Evolutionary conservation across 2,888 invertebrate genomes (phyloP).

Genomic region (Euclidia mi): DNA sequence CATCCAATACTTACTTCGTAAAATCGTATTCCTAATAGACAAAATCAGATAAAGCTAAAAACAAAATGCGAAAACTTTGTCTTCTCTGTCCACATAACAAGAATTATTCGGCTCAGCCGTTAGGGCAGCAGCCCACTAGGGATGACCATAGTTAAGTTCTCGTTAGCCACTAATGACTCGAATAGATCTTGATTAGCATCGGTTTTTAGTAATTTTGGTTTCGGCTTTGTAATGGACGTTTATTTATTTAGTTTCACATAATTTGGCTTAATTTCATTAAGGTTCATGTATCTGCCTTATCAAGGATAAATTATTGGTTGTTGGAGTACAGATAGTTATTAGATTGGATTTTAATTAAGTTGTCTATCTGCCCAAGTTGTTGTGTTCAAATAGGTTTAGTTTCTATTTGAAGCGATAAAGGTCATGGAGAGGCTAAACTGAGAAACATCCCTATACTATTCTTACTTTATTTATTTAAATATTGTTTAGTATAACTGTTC

Average conservation of each 20-base stretch:
- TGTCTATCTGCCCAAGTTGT: no score
- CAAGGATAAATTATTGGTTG: neutral
- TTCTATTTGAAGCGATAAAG: no score
- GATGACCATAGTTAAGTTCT: constrained; percentile 60
- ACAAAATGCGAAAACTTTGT: neutral
- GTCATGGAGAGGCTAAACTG: no score
- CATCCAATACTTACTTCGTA: no score
- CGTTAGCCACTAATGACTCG: constrained; percentile 59
- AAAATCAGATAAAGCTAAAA: neutral
- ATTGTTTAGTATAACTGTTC: no score
- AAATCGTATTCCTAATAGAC: no score
- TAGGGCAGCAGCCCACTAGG: constrained; percentile 49
- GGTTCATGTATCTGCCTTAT: neutral
- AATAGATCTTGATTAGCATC: constrained; percentile 59
- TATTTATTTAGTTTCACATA: constrained; percentile 37
- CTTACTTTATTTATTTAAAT: no score
- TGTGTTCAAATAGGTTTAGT: no score
- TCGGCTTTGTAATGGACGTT: constrained; percentile 37
- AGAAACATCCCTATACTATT: no score
- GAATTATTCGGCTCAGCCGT: constrained; percentile 57
- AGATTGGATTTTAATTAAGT: no score
- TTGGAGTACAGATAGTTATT: no score
- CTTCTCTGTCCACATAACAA: constrained; percentile 30
- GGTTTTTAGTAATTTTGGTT: constrained; percentile 54
- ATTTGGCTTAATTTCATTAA: constrained; percentile 4